Percentiles rank a stretch among this genome's conserved stretches.
These are phyloP conservation scores for Enteromius afrohamiltoni DNA, from an alignment of 2,797 vertebrate genomes.

Conservation along the genomic window DNA sequence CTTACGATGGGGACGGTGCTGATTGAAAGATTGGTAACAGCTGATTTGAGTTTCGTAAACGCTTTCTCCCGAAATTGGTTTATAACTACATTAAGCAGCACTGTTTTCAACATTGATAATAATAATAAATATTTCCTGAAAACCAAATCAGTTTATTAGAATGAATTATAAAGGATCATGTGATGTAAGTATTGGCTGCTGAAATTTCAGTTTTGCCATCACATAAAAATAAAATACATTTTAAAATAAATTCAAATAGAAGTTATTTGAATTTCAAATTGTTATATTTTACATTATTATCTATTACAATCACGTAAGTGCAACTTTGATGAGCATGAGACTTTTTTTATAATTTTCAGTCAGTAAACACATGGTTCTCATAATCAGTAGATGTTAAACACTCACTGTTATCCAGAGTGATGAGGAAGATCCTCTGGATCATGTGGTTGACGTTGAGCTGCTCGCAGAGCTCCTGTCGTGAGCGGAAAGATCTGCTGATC, in stretches of 20 bases:
- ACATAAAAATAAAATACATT: not conserved
- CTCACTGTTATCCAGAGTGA: slow-evolving; percentile 98
- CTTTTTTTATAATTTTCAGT: no score
- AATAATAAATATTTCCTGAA: not conserved
- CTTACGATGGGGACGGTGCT: no score
- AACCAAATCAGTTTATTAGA: not conserved
- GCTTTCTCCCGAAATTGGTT: no score
- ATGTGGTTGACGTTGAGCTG: slow-evolving; percentile 99
- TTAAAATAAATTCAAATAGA: not conserved
- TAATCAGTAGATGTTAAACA: slow-evolving; percentile 37
- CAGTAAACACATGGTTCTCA: not conserved
- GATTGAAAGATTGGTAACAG: no score
- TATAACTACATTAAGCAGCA: not conserved
- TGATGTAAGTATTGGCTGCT: not conserved
- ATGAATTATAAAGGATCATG: not conserved
- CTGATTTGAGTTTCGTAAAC: no score
- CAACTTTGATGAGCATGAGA: not conserved
- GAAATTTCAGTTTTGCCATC: not conserved
- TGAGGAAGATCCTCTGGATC: slow-evolving; percentile 98
- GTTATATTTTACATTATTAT: not conserved
- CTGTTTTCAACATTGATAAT: not conserved
- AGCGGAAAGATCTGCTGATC: slow-evolving; percentile 95
- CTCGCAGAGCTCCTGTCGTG: slow-evolving; percentile 94
- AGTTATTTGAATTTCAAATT: not conserved
- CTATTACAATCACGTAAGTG: not conserved